Evolutionary conservation across 2,888 invertebrate genomes (phyloP), one percentile per base, ranked within the genome.

Genomic region (Cheilosia vernalis): DNA sequence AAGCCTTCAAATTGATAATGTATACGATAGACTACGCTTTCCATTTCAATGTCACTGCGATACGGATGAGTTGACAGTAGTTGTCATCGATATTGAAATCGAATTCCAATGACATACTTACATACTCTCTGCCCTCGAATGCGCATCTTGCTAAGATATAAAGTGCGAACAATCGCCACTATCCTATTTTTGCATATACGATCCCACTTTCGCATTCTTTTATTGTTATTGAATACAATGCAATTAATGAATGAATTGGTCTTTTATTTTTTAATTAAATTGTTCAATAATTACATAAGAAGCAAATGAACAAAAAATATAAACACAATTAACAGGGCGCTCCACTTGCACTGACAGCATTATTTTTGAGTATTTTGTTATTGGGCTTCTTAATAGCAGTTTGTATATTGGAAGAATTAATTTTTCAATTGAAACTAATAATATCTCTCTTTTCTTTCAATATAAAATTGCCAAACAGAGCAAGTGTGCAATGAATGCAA

Each of bases 21-120:
- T 10, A 10, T 10, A 1, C 10, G 24, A n/a, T n/a, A n/a, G 49
- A 10, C 49, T 56, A 69, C 61, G 76, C 74, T 76, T 81, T 81
- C 63, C 63, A 81, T 74, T 76, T 81, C 76, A 58, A 64, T 76
- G 24, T 7, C 63, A 58, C 17, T 17, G 44, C 44, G 17, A 60
- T 61, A 66, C 61, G 47, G 53, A 53, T 53, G 51, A 53, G 9
- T 44, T 53, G 15, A 13, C 15, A 24, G 24, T 19, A 10, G 44
- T 49, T 55, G 73, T 44, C 73, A 73, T 73, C 53, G 61, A 63
- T 61, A 73, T 55, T 37, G 60, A 72, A 63, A 73, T 63, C 63
- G 24, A 63, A 53, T 63, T 53, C 53, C 44, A 63, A 63, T 73
- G 61, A 61, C 72, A 72, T 49, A 61, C 30, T 9, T 30, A 24